Conservation (phyloP, 2,888 invertebrate genomes). For the Nemotelus pantherinus region DNA sequence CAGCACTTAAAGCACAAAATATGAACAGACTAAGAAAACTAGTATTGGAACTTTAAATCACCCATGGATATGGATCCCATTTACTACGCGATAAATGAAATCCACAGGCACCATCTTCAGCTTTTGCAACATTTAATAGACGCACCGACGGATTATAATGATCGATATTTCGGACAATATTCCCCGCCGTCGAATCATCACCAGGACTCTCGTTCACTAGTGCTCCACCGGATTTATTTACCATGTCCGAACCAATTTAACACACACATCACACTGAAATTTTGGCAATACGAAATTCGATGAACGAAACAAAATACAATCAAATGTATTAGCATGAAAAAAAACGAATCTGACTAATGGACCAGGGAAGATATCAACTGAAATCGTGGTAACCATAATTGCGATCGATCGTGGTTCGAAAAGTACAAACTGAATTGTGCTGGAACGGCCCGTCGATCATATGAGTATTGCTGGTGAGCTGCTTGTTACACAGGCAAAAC, state of each 20-base stretch:
- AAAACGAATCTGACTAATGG: conserved; percentile 26
- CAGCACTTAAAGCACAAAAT: neutral
- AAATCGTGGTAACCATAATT: conserved; percentile 21
- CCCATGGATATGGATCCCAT: conserved; percentile 87
- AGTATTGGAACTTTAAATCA: conserved; percentile 55
- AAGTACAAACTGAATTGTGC: neutral
- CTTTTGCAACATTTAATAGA: conserved; percentile 69
- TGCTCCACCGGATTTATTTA: conserved; percentile 1
- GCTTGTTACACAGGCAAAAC: neutral
- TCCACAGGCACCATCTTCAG: conserved; percentile 71
- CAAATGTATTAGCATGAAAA: conserved; percentile 13
- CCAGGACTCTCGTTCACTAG: neutral
- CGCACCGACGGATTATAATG: conserved; percentile 60
- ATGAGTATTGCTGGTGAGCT: too few relatives aligned
- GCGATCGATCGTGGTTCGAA: neutral
- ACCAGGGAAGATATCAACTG: conserved; percentile 29
- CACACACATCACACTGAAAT: conserved; percentile 31
- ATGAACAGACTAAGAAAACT: neutral
- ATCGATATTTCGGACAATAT: conserved; percentile 49
- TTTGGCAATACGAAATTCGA: conserved; percentile 18
- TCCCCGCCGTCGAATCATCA: neutral
- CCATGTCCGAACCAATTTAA: conserved; percentile 31
- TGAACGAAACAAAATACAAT: conserved; percentile 1
- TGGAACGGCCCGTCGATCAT: too few relatives aligned
- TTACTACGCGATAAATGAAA: conserved; percentile 79